phyloP scores from a whole-genome alignment of 1,140 invertebrate genomes.

The Ctenoplectra terminalis region DNA sequence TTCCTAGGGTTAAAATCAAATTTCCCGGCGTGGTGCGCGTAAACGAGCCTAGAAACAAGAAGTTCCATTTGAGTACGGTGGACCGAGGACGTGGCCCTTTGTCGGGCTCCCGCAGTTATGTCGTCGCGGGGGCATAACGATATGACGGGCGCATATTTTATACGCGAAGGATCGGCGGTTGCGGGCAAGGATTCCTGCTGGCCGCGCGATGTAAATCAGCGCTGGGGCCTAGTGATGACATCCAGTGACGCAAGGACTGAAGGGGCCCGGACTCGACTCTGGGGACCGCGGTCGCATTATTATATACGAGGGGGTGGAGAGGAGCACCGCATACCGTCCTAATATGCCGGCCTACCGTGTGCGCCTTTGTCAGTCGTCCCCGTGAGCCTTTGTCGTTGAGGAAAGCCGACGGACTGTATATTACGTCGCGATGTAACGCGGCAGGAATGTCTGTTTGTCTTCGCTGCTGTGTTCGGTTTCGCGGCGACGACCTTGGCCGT shows the following conservation, averaged over 20 bases:
- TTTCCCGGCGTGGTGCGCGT: background rate
- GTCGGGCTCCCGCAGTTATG: slow-evolving; percentile 62
- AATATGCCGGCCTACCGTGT: slow-evolving; percentile 72
- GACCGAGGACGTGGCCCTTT: slow-evolving; percentile 58
- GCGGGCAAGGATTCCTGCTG: slow-evolving; percentile 54
- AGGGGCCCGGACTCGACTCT: slow-evolving; percentile 37
- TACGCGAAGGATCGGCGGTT: slow-evolving; percentile 64
- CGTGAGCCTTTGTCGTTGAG: slow-evolving; percentile 74
- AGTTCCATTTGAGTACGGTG: background rate
- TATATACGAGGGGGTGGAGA: slow-evolving; percentile 56
- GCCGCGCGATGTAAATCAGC: slow-evolving; percentile 73
- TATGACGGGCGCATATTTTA: slow-evolving; percentile 75
- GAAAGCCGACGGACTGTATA: slow-evolving; percentile 78
- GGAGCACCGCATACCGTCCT: slow-evolving; percentile 73
- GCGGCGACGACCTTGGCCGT: slow-evolving; percentile 29
- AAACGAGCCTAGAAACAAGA: too few relatives aligned
- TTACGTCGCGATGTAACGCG: slow-evolving; percentile 74
- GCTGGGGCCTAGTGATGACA: slow-evolving; percentile 68
- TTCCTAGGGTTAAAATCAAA: too few relatives aligned
- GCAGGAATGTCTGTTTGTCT: slow-evolving; percentile 66
- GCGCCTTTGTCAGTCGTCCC: slow-evolving; percentile 70
- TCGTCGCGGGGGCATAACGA: slow-evolving; percentile 67
- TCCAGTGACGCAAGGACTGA: slow-evolving; percentile 71
- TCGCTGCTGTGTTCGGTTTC: slow-evolving; percentile 33
- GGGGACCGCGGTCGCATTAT: slow-evolving; percentile 57